Conservation (phyloP, 2,797 vertebrate genomes). For the Limosa lapponica region DNA sequence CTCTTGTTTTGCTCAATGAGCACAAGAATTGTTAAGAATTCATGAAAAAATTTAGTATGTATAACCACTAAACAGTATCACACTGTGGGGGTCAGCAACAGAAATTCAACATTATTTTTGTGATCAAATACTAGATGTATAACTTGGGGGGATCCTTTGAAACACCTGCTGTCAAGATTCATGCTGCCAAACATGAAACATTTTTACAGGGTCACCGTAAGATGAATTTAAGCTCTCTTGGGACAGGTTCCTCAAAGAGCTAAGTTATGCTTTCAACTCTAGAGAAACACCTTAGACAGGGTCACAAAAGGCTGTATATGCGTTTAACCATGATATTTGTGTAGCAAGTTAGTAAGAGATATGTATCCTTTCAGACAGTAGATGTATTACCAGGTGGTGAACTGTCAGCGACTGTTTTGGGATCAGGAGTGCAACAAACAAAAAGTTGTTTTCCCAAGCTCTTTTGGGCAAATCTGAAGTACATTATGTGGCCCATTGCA, state of each 20-base stretch:
- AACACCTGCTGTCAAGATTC: not conserved
- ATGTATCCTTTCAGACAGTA: slow-evolving; percentile 66
- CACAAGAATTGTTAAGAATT: slow-evolving; percentile 5
- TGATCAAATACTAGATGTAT: not conserved
- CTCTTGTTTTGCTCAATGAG: not conserved
- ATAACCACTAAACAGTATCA: not conserved
- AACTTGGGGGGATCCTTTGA: not conserved
- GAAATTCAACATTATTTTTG: not conserved
- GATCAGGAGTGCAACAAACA: slow-evolving; percentile 86
- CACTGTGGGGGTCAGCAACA: not conserved
- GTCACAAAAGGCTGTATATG: not conserved
- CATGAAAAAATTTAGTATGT: not conserved
- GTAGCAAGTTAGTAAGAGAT: slow-evolving; percentile 43
- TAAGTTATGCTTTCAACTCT: slow-evolving; percentile 26
- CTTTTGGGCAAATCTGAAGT: slow-evolving; percentile 94
- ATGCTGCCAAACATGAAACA: not conserved
- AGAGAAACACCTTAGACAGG: slow-evolving; percentile 54
- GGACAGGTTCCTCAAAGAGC: not conserved
- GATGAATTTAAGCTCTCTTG: not conserved
- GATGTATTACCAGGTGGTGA: slow-evolving; percentile 73
- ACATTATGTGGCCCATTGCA: slow-evolving; percentile 95
- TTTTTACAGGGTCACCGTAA: not conserved
- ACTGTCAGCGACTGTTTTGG: slow-evolving; percentile 75
- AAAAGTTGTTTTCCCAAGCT: slow-evolving; percentile 88
- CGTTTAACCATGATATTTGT: not conserved